Base-by-base conservation (phyloP, 2,797 vertebrate genomes). In the Poecilia velifera region DNA sequence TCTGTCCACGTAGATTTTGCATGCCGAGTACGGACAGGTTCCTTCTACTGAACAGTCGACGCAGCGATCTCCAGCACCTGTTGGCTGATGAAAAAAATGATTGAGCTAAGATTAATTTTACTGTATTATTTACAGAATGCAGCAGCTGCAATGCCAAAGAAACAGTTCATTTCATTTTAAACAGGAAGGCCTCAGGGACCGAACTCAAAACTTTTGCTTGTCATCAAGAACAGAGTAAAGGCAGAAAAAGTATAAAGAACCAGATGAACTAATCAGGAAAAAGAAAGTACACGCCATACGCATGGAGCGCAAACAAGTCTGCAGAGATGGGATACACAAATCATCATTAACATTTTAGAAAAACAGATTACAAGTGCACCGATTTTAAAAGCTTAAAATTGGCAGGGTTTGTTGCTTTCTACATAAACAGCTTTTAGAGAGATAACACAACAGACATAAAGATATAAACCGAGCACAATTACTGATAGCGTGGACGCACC, bases 21-120 rank as follows among this genome's bases (percentile, higher is more conserved):
- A 71, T n/a, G 96, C 97, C 0, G 97, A 97, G 89, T 97, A 97
- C 0, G 95, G 91, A 85, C 97, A 97, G 9, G 82, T 51, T 62
- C 18, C 77, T 83, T 97, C 96, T 53, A 96, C 51, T 45, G 95
- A 82, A 87, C 97, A 97, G 41, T 96, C 91, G 57, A 97, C 84
- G 77, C 97, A 97, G 73, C 95, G 93, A 79, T 90, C 89, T 73
- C 91, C 92, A 62, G 97, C 96, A 16, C 89, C 96, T 85, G 89
- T 5, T 73, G 96, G 97, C 97, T 97, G 80, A 78, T 10, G 77
- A 57, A 64, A 64, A 10, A 75, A 79, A 53, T 5, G 6, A 62
- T 9, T 47, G 0, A 51, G 16, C 55, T 41, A 4, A 14, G 49
- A 49, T 71, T 49, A 3, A 46, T 73, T 68, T 22, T 25, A 12